phyloP scores from a whole-genome alignment of 2,797 vertebrate genomes.

The Spheniscus humboldti region DNA sequence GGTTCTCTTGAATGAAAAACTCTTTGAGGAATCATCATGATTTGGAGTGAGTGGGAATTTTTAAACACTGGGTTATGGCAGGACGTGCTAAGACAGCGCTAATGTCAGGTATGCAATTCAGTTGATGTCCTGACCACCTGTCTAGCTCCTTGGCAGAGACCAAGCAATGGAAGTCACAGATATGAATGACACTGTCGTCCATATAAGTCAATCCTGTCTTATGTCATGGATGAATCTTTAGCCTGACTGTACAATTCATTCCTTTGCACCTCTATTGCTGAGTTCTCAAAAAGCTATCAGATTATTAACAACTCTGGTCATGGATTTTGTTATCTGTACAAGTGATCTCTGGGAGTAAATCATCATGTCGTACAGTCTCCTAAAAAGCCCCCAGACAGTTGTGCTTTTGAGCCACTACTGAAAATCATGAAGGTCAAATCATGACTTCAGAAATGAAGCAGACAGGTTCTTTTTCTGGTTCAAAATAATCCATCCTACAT shows the following conservation, averaged over 20 bases:
- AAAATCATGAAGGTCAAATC: background rate
- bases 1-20: background rate
- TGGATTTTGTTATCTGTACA: background rate
- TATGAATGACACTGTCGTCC: background rate
- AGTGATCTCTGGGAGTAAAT: background rate
- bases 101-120: background rate
- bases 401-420: background rate
- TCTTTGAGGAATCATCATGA: background rate
- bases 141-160: background rate
- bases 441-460: background rate
- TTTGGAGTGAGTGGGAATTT: background rate
- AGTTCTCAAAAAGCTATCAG: background rate
- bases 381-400: background rate
- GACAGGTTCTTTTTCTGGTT: background rate
- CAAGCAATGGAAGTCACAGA: background rate
- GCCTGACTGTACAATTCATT: background rate
- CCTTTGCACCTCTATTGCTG: background rate
- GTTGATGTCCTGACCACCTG: background rate
- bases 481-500: background rate
- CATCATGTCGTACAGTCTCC: background rate
- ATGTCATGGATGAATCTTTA: background rate
- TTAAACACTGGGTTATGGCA: background rate
- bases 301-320: background rate
- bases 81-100: background rate
- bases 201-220: background rate